Base-by-base conservation (phyloP, 2,888 invertebrate genomes). In the Cylindroiulus punctatus region DNA sequence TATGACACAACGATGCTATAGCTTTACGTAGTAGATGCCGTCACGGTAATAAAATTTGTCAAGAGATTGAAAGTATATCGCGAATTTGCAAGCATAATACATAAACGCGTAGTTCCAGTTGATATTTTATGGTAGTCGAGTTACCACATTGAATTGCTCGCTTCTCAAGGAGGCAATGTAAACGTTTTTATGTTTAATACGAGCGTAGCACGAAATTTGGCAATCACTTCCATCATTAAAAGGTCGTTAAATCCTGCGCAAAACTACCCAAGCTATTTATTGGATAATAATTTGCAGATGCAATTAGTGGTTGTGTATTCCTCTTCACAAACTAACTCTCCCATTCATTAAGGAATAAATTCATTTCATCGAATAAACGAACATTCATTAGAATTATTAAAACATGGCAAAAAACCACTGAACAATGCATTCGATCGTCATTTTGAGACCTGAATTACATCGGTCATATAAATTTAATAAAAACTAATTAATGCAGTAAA, bases 271-370 rank as follows among this genome's bases (percentile, higher is more conserved):
- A 32, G 76, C 76, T 76, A 76, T 76, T 76, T 30, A 76, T 76
- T 76, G 30, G 30, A 32, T 76, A 76, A 32, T 30, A 76, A 76
- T 76, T 76, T 76, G 8, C 10, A 76, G 76, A 76, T 76, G 76
- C 76, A 76, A 76, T 76, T 76, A 76, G 76, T 76, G 76, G 76
- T 30, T 30, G 76, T 5, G 76, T 30, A 76, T 76, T 76, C 30
- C 76, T 76, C 14, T 17, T 76, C 32, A 76, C 30, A 32, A 4
- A 26, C 17, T 76, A 32, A 76, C 30, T 76, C 76, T 17, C 30
- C 30, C 17, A 30, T 30, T 30, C 14, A 30, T 17, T 14, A 30
- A 30, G 76, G 30, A 3, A 30, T 30, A 26, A 65, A 14, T 1
- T 26, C n/a, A 57, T 8, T 57, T 57, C 26, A 47, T 19, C 17